Evolutionary conservation across 23 tunicate genomes (phyloP).

Genomic region (Diplosoma virens): DNA sequence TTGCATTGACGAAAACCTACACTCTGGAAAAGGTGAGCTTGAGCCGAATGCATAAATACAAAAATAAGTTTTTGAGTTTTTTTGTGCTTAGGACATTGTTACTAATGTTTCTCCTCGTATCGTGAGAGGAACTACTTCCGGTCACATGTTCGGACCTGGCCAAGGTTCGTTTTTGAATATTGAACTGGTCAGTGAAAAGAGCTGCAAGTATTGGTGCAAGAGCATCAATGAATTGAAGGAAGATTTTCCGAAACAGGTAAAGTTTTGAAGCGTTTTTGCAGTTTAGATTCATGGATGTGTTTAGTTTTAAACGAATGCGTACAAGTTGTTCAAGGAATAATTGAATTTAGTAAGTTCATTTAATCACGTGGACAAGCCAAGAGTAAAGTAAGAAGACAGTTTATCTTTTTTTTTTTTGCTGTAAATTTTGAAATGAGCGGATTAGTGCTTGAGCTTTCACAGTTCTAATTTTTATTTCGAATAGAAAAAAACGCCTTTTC

Average conservation of each 20-base stretch:
- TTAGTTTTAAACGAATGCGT: too few relatives aligned
- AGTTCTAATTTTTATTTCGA: too few relatives aligned
- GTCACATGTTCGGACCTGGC: constrained; percentile 94
- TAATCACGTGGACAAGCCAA: too few relatives aligned
- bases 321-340: too few relatives aligned
- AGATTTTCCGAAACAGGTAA: constrained; percentile 84
- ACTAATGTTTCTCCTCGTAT: constrained; percentile 98
- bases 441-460: too few relatives aligned
- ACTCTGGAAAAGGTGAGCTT: constrained; percentile 68
- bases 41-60: not conserved
- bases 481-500: too few relatives aligned
- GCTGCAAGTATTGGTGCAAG: constrained; percentile 91
- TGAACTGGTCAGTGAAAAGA: constrained; percentile 95
- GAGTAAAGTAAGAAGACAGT: too few relatives aligned
- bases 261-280: not conserved
- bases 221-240: constrained; percentile 82
- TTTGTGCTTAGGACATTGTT: constrained; percentile 68
- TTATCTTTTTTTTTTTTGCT: too few relatives aligned
- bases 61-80: not conserved
- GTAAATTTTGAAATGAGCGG: too few relatives aligned
- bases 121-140: constrained; percentile 95
- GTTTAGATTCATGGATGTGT: too few relatives aligned
- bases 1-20: constrained; percentile 94
- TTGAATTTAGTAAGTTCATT: too few relatives aligned
- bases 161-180: constrained; percentile 97